Evolutionary conservation across 2,888 invertebrate species (phyloP), one percentile per base, ranked within the genome.

Genomic region (Diaperis boleti): DNA sequence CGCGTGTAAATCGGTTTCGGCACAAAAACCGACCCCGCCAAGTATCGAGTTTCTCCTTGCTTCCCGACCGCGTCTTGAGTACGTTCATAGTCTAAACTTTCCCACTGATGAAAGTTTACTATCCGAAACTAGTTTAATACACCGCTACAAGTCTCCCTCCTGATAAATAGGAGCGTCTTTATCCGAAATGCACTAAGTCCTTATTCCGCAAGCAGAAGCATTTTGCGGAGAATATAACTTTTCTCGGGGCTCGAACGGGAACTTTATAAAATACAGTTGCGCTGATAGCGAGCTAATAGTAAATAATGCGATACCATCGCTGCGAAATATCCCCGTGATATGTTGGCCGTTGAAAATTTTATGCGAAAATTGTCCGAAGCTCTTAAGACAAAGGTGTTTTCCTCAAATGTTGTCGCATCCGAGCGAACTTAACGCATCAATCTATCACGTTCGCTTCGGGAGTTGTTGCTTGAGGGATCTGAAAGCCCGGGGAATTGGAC

Each of bases 361-460:
- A 62, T 56, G 56, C 31, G 49, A 39, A 62, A 57, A 62, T 60
- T 60, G 62, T 61, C 57, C 44, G 57, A 59, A 59, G 41, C 64
- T 47, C 63, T 67, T 67, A 65, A 67, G 67, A 74, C 69, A 67
- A 69, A 68, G 70, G 70, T 70, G 70, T 64, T 71, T 73, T 71
- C 39, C 69, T 66, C 66, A 71, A 70, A 57, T 45, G 68, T 68
- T 66, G 70, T 71, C 71, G 70, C 69, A 67, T 69, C 66, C 67
- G 65, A 65, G 70, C 69, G 64, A 64, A 72, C 72, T 70, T 71
- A 74, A 71, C 72, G 68, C 70, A 65, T 69, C 70, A 69, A 75
- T 75, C 71, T 65, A 75, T 75, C 75, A 75, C 69, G 71, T 67
- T 72, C 72, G 69, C 69, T 66, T 64, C 65, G 63, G 59, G 64